Conservation (phyloP, 2,113 vertebrate genomes). For the Colistium nudipinnis region DNA sequence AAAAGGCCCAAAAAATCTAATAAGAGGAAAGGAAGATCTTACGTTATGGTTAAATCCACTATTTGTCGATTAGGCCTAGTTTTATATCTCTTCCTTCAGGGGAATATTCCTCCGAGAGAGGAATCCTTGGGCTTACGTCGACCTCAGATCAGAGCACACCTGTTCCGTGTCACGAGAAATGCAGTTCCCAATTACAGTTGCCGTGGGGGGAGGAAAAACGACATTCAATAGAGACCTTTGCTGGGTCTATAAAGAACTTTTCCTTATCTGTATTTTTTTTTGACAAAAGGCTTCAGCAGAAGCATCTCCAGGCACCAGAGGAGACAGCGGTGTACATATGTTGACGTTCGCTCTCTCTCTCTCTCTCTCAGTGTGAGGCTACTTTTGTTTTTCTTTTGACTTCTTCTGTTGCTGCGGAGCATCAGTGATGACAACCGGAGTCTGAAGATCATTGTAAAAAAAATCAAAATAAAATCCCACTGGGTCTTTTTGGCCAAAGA, state of each 20-base stretch:
- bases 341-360: neutral
- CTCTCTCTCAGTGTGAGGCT: neutral
- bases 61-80: neutral
- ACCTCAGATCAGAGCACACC: neutral
- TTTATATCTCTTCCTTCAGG: neutral
- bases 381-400: conserved; percentile 3
- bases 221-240: neutral
- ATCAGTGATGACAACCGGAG: conserved; percentile 17
- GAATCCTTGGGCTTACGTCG: neutral
- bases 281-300: neutral
- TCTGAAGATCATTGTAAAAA: conserved; percentile 17
- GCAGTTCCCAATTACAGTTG: neutral
- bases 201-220: neutral
- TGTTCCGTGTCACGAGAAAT: conserved; percentile 1
- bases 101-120: neutral
- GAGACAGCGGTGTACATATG: conserved; percentile 2
- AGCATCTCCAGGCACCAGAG: neutral
- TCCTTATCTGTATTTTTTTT: neutral
- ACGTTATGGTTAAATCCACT: neutral
- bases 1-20: too few species aligned
- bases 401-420: conserved; percentile 4
- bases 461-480: too few species aligned
- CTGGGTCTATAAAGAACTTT: too few species aligned
- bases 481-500: conserved; percentile 10
- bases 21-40: neutral